Conservation (phyloP, 64 coral and sea anemone species). For the Montipora efflorescens region DNA sequence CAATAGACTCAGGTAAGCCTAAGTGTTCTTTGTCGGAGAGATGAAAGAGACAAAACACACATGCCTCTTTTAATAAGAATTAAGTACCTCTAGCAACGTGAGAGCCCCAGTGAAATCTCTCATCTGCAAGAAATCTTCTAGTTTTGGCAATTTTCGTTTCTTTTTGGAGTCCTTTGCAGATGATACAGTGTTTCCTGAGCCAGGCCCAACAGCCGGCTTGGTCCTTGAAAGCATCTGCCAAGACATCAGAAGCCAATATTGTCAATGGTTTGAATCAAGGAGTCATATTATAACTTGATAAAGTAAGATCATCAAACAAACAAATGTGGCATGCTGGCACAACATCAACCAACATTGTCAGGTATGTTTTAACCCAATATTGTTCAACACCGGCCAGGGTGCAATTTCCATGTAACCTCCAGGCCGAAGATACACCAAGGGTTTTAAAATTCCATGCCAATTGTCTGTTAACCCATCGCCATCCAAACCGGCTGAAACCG, state of each 20-base stretch:
- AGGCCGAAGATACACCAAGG: too few species aligned
- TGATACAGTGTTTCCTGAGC: constrained; percentile 88
- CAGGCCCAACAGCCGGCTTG: constrained; percentile 98
- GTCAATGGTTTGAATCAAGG: not conserved
- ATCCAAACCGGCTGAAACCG: too few species aligned
- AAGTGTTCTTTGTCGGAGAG: not conserved
- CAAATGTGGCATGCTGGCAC: too few species aligned
- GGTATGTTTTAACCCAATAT: too few species aligned
- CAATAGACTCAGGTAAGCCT: too few species aligned
- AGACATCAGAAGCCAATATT: not conserved
- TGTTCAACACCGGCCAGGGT: too few species aligned
- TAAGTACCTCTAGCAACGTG: constrained; percentile 88
- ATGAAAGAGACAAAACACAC: not conserved
- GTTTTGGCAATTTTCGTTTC: constrained; percentile 93
- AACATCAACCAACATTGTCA: too few species aligned
- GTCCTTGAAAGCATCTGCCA: constrained; percentile 98
- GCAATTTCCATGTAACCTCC: too few species aligned
- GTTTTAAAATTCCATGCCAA: too few species aligned
- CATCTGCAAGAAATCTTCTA: constrained; percentile 93
- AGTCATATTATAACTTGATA: not conserved
- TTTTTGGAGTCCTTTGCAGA: constrained; percentile 96
- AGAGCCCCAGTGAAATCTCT: constrained; percentile 92
- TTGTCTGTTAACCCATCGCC: too few species aligned
- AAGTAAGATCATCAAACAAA: not conserved
- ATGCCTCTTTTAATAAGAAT: not conserved